A percentile compares a stretch with the other conserved stretches of the same genome.
Conservation (phyloP, 2,113 vertebrate species). For the Phyllostomus hastatus region DNA sequence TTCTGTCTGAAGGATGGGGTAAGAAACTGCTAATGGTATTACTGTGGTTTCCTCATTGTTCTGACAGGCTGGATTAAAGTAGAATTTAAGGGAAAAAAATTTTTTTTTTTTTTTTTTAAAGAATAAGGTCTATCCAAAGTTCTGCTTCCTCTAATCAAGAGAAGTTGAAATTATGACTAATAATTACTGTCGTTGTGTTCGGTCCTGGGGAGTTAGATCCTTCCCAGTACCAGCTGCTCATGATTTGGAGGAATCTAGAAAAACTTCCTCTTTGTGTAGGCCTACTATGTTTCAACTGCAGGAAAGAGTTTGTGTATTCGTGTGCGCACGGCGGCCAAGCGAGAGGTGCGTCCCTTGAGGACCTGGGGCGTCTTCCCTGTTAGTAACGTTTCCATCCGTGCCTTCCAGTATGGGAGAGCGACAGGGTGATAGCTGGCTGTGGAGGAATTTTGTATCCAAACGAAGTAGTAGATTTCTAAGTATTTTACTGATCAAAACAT, state of each 20-base stretch:
- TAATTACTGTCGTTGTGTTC: not conserved
- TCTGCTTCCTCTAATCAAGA: not conserved
- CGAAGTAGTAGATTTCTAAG: not conserved
- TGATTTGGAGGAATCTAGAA: constrained; percentile 18
- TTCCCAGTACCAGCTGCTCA: not conserved
- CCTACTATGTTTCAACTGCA: not conserved
- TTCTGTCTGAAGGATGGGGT: not conserved
- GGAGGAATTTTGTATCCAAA: not conserved
- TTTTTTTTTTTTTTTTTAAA: not conserved
- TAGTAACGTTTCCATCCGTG: not conserved
- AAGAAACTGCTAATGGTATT: constrained; percentile 10
- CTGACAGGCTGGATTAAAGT: not conserved
- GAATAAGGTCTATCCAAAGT: not conserved
- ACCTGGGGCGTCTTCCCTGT: not conserved
- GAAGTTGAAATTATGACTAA: not conserved
- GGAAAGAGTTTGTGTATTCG: not conserved
- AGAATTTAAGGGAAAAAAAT: not conserved
- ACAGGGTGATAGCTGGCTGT: not conserved
- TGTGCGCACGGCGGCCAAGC: not conserved
- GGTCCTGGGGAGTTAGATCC: not conserved
- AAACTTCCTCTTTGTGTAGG: not conserved
- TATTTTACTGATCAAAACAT: not conserved
- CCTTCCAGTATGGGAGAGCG: not conserved
- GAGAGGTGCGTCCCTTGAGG: not conserved
- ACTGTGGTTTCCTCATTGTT: not conserved